phyloP scores from a whole-genome alignment of 1,140 invertebrate species.

The Atta colombica region DNA sequence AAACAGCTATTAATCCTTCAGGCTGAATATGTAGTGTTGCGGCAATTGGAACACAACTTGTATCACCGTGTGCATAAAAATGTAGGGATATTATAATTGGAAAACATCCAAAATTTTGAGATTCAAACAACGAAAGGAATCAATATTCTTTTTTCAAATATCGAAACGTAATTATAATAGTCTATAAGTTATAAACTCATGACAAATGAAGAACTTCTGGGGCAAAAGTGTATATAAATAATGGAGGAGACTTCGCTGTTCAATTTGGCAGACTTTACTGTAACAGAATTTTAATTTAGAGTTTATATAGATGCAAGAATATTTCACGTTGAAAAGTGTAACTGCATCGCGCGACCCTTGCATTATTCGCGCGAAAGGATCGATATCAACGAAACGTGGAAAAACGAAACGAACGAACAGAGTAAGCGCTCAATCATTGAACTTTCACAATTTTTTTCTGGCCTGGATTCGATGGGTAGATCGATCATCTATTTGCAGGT shows the following conservation, averaged over 20 bases:
- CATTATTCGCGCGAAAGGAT: conserved; percentile 8
- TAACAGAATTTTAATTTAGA: conserved; percentile 33
- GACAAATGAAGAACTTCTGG: not conserved
- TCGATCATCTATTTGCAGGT: conserved; percentile 64
- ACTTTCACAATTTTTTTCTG: not conserved
- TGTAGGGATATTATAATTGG: no score
- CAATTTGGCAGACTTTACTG: conserved; percentile 1
- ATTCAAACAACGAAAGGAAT: not conserved
- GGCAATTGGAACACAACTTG: no score
- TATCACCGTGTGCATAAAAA: no score
- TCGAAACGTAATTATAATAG: not conserved
- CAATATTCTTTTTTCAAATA: conserved; percentile 10
- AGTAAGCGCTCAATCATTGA: conserved; percentile 24
- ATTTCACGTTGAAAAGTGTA: not conserved
- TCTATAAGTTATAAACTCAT: not conserved
- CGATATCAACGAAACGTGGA: not conserved
- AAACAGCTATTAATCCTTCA: no score
- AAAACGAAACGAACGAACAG: not conserved
- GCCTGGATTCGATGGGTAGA: conserved; percentile 59
- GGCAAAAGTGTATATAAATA: not conserved
- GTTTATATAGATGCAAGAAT: not conserved
- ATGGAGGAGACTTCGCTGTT: not conserved
- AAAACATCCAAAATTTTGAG: not conserved
- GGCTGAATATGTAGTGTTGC: no score
- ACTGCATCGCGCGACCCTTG: not conserved